Base-by-base conservation (phyloP, 2,888 invertebrate species). In the Ormyrus thymus region DNA sequence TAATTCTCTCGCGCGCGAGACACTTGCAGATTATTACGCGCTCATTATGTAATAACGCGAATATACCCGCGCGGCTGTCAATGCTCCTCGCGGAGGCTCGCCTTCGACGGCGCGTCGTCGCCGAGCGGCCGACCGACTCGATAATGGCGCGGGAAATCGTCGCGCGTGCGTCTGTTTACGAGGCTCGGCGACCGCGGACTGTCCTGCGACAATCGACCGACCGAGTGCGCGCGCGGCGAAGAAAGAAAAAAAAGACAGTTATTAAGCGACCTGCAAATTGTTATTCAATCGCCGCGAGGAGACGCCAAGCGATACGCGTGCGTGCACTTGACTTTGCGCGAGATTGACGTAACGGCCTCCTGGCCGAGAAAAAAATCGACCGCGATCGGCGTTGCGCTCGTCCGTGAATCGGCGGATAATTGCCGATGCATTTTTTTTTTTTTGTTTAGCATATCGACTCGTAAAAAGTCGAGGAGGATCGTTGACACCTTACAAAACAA, bases 41-140 rank as follows among this genome's bases (percentile, higher is more conserved):
- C 65, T 78, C 77, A 70, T 82, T 83, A 81, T 78, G 82, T 76
- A 82, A 82, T 70, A 66, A 75, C 68, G 61, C 59, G 66, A 56
- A 48, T 58, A 70, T 50, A 46, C 29, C 10, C 29, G 46, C 46
- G 10, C 58, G 29, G 11, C n/a, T 46, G 68, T 69, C 55, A 53
- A 76, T 65, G 74, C 46, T 59, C 53, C 65, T 50, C 58, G 51
- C 50, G 9, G 10, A 8, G 51, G 58, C 50, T 46, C 45, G n/a
- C 61, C 13, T 29, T 59, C 43, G 9, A 15, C 13, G 51, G 58
- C 50, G 53, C 45, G n/a, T 62, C 13, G 70, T 62, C 15, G 48
- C 1, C 8, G 29, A 4, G 29, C 79, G 75, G 69, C 71, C 79
- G 79, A 79, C 79, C 76, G 76, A 79, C 76, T 79, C 72, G 69